Conservation (phyloP, 2,113 vertebrate species). For the Coreoperca whiteheadi region DNA sequence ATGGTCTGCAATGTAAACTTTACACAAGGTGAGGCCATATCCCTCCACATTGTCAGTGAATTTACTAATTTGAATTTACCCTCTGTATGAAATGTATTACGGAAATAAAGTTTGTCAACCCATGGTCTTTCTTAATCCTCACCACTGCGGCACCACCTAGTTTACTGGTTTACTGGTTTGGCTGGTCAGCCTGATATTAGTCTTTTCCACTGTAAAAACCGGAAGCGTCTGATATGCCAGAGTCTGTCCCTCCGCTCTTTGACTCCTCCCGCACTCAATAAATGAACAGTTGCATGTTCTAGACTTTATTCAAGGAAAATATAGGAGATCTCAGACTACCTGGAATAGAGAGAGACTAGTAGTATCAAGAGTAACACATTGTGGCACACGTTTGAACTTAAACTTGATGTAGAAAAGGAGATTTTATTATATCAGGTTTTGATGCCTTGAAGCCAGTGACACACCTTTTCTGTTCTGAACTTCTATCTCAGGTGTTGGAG, state of each 20-base stretch:
- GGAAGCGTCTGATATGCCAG: background rate
- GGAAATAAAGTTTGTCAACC: background rate
- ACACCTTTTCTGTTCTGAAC: background rate
- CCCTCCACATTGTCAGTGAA: too few species aligned
- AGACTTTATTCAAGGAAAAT: background rate
- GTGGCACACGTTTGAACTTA: too few species aligned
- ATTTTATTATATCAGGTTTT: background rate
- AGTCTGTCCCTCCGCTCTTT: background rate
- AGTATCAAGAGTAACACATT: background rate
- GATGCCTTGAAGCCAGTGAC: too few species aligned
- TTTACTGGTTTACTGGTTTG: background rate
- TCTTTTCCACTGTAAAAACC: background rate
- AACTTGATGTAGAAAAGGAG: background rate
- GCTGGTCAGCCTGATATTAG: background rate
- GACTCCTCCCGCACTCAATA: background rate
- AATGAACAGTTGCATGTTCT: background rate
- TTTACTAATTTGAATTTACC: too few species aligned
- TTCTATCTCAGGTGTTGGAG: background rate
- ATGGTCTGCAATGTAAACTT: too few species aligned
- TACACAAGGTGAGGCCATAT: too few species aligned
- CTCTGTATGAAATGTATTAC: too few species aligned
- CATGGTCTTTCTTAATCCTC: background rate
- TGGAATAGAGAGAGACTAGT: background rate
- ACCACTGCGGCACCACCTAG: background rate
- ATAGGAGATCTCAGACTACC: background rate